Evolutionary conservation across 1,140 invertebrate species (phyloP).

Genomic region (Aphaenogaster rudis): DNA sequence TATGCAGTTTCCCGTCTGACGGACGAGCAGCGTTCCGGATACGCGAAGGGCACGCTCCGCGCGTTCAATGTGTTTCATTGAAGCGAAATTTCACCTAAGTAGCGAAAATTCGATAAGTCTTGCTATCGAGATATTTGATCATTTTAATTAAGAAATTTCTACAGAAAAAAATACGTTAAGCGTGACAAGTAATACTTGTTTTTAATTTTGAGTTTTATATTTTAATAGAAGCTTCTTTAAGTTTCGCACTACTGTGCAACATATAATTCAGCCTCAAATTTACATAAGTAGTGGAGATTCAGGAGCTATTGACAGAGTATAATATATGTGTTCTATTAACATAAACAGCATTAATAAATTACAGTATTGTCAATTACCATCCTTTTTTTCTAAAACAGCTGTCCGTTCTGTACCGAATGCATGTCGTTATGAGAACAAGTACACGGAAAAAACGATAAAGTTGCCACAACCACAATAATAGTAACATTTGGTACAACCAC

Average conservation of each 20-base stretch:
- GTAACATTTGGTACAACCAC: too few species aligned
- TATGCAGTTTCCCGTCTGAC: constrained; percentile 29
- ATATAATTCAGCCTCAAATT: neutral
- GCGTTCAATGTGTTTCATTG: neutral
- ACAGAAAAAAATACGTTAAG: neutral
- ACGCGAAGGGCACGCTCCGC: constrained; percentile 44
- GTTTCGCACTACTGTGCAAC: neutral
- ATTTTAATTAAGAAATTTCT: neutral
- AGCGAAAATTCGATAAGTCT: neutral
- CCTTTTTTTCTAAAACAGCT: neutral
- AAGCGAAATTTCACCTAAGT: neutral
- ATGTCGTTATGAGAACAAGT: constrained; percentile 31
- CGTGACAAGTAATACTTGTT: neutral
- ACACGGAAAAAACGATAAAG: too few species aligned
- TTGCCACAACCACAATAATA: too few species aligned
- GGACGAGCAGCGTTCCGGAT: constrained; percentile 45
- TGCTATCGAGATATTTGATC: neutral
- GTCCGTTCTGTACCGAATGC: neutral
- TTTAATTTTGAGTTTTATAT: neutral
- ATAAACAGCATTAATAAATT: neutral
- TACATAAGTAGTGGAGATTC: neutral
- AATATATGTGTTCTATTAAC: neutral
- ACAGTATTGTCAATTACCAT: neutral
- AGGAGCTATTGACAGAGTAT: neutral
- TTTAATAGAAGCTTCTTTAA: neutral